Evolutionary conservation across 2,888 invertebrate species (phyloP).

Genomic region (Plagiodera versicolora): DNA sequence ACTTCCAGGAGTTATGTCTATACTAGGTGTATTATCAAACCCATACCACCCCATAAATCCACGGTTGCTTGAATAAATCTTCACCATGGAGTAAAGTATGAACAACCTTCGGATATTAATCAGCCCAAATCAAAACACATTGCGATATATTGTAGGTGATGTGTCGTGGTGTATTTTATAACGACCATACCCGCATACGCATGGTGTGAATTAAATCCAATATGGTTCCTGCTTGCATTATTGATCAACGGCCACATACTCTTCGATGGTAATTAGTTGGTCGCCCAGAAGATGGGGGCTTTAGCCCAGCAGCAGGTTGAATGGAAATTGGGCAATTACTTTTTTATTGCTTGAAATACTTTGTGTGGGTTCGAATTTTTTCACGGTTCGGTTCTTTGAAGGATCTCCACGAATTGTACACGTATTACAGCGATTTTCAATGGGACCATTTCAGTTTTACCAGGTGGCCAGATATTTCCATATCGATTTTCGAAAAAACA

Average conservation of each 20-base stretch:
- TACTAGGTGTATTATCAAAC: conserved; percentile 1
- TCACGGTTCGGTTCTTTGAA: too few species aligned
- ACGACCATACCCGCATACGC: conserved; percentile 8
- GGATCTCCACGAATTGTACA: too few species aligned
- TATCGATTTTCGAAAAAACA: too few species aligned
- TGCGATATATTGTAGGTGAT: conserved; percentile 11
- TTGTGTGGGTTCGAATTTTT: too few species aligned
- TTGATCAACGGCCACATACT: conserved; percentile 18
- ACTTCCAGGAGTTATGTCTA: not conserved
- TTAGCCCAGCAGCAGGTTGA: not conserved
- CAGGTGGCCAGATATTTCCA: too few species aligned
- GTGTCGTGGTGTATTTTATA: conserved; percentile 8
- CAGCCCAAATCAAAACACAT: conserved; percentile 17
- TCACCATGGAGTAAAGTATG: conserved; percentile 2
- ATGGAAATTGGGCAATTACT: not conserved
- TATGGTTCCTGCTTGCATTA: conserved; percentile 16
- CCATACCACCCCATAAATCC: conserved; percentile 16
- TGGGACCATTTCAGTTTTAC: too few species aligned
- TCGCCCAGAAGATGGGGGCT: conserved; percentile 5
- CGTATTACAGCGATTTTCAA: too few species aligned
- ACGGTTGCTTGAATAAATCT: conserved; percentile 15
- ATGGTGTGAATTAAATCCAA: conserved; percentile 13
- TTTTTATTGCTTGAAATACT: too few species aligned
- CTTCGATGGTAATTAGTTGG: conserved; percentile 5
- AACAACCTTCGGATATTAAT: conserved; percentile 11